Evolutionary conservation across 2,888 invertebrate species (phyloP), one percentile per base, ranked within the genome.

Genomic region (Ceratothoa steindachneri): DNA sequence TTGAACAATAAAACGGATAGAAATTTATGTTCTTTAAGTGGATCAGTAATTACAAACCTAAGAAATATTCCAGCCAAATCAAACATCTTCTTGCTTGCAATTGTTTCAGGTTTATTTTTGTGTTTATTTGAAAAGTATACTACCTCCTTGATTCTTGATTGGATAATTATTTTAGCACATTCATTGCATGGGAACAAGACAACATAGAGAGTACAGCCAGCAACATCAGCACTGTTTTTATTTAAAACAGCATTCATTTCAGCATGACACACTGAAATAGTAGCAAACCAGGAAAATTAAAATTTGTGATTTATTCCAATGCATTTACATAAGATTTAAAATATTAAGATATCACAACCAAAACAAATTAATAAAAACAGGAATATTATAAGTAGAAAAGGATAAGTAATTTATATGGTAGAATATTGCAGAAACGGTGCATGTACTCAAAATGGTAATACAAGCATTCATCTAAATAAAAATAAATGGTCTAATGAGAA

Each of bases 221-320:
- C 89, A 0, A 96, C 87, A 85, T 91, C 89, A 0, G 89, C 87
- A 0, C 89, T 87, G 83, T 94, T 95, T 84, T 91, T 94, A 84
- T 98, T 98, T 19, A 97, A 82, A 80, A 99, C 92, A 0, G 98
- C 98, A 86, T 99, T 99, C 86, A 97, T 89, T 87, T 99, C 98
- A 1, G 98, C 98, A 85, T 99, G 98, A 80, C 97, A 97, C 0
- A 99, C 98, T 94, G 85, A 77, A 87, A 87, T 72, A 68, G 66
- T 75, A 51, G 67, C 4, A 68, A 53, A 27, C 19, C n/a, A n/a
- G n/a, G n/a, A n/a, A n/a, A n/a, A n/a, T n/a, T n/a, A 51, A 9
- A 51, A 15, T 51, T 51, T n/a, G 12, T 51, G n/a, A n/a, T n/a
- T n/a, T n/a, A n/a, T n/a, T n/a, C n/a, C n/a, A n/a, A n/a, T n/a